A percentile compares a stretch with the other conserved stretches of the same genome.
Conservation (phyloP, 2,797 vertebrate genomes). For the Falco biarmicus region DNA sequence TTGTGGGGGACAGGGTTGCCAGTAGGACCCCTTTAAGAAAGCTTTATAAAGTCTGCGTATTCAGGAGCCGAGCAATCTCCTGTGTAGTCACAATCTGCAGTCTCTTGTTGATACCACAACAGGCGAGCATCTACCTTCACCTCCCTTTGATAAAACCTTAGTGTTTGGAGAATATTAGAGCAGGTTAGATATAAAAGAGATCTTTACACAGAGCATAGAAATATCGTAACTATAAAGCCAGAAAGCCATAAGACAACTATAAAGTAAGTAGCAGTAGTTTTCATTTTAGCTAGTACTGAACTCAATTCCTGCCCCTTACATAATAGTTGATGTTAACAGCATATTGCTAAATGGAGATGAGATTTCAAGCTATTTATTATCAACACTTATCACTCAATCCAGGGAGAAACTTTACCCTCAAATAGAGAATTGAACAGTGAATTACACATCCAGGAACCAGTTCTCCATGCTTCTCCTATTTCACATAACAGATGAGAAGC, state of each 20-base stretch:
- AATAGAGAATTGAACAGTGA: neutral
- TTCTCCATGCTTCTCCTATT: neutral
- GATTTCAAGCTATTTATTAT: neutral
- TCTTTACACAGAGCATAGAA: neutral
- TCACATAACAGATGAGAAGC: neutral
- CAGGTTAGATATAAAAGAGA: neutral
- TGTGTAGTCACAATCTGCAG: neutral
- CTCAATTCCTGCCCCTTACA: neutral
- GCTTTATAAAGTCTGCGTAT: neutral
- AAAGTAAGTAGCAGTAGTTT: neutral
- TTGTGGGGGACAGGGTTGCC: neutral
- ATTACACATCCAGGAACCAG: neutral
- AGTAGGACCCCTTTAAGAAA: neutral
- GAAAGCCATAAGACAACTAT: neutral
- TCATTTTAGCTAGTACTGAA: neutral
- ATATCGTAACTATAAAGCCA: no score
- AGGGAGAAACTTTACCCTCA: neutral
- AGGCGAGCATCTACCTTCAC: neutral
- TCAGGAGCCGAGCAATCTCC: neutral
- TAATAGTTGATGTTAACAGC: neutral
- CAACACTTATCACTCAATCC: neutral
- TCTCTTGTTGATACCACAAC: neutral
- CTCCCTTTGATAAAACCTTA: neutral
- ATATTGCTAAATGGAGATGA: neutral
- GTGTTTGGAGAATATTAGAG: rapidly evolving